Evolutionary conservation across 2,888 invertebrate genomes (phyloP), one percentile per base, ranked within the genome.

Genomic region (Aleiodes testaceus): DNA sequence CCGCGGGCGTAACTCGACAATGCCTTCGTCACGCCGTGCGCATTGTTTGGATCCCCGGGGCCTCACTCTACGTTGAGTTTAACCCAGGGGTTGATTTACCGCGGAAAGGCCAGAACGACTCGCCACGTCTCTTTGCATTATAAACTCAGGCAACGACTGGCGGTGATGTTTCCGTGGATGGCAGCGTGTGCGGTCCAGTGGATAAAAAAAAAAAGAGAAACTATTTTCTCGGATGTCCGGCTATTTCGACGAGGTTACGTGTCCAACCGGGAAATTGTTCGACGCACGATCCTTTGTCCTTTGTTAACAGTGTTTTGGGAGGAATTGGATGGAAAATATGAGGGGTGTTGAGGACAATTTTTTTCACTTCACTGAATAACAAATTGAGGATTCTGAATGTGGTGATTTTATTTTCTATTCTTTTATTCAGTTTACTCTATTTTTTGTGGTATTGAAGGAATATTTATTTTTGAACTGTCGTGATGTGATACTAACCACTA

Each of bases 1-100:
- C 84, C 78, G 83, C 81, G 78, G 85, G 85, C 84, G 85, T 85
- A 84, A 85, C 84, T 83, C 83, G 83, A 85, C 85, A 85, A 85
- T 84, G 82, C 84, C 84, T 82, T 84, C 84, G 84, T 85, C 85
- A 85, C 84, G 84, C 80, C 82, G 77, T 78, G 75, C 70, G 84
- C 83, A 85, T 85, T 85, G 85, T 85, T 85, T 84, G 85, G 63
- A 63, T 45, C 63, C 63, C 45, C 45, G 45, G 44, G 63, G 79
- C 80, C 76, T 78, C 79, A 36, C 36, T 36, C 36, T 36, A 36
- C 36, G 36, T 36, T 79, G 80, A 83, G 82, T 83, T 82, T 80
- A 79, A 79, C 75, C 79, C 75, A 20, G 70, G 74, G 76, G 77
- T 83, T 84, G 84, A 84, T 84, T 84, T 84, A 84, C 82, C 77